A percentile compares a stretch with the other conserved stretches of the same genome.
Conservation (phyloP, 2,888 invertebrate species). For the Tetranychus piercei region DNA sequence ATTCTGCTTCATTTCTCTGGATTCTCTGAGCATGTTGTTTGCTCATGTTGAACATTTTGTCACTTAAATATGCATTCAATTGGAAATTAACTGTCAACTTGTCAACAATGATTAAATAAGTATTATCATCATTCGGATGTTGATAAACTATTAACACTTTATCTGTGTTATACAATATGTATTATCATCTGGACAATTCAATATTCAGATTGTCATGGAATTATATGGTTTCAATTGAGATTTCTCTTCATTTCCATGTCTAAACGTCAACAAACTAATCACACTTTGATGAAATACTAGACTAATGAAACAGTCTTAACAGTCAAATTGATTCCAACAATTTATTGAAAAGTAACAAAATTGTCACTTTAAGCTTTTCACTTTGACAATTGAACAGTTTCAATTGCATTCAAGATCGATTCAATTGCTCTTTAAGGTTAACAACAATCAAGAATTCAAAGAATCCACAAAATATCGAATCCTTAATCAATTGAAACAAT, state of each 20-base stretch:
- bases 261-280: background rate
- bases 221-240: background rate
- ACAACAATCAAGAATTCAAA: background rate
- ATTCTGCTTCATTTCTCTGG: no score
- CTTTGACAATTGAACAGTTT: no score
- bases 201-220: background rate
- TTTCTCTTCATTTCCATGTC: background rate
- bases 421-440: background rate
- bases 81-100: background rate
- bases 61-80: background rate
- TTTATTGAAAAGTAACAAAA: no score
- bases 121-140: background rate
- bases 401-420: no score
- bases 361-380: no score
- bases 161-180: background rate
- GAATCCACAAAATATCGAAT: background rate
- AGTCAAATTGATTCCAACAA: no score
- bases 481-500: background rate
- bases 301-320: background rate
- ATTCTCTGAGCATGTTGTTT: no score
- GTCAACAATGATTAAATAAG: background rate
- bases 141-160: background rate
- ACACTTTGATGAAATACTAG: no score
- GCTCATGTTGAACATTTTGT: background rate
- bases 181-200: background rate